phyloP scores from a whole-genome alignment of 2,797 vertebrate genomes.

The Pantherophis alleghaniensis region DNA sequence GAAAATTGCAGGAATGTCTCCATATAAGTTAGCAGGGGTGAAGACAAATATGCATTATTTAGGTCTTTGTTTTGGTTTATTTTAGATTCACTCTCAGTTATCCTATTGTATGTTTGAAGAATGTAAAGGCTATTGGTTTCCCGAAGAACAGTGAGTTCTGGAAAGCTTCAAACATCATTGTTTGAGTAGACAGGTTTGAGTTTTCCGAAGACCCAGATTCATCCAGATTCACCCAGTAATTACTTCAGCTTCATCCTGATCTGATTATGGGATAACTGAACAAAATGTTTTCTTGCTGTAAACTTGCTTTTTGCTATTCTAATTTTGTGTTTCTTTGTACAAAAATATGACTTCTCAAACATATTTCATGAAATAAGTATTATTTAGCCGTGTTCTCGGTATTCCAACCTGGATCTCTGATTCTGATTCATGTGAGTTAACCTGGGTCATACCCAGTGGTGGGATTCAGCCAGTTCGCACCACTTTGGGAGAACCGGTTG shows the following conservation, averaged over 20 bases:
- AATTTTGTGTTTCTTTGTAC: background rate
- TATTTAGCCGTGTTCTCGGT: background rate
- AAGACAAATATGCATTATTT: background rate
- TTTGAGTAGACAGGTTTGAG: background rate
- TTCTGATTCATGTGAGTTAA: background rate
- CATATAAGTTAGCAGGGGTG: background rate
- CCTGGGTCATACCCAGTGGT: background rate
- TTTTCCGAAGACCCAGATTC: background rate
- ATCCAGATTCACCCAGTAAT: background rate
- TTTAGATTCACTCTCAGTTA: background rate
- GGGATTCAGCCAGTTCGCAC: no score
- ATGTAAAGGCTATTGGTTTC: background rate
- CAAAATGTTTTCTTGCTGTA: background rate
- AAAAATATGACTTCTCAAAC: background rate
- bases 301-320: background rate
- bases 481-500: no score
- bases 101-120: background rate
- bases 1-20: background rate
- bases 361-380: background rate
- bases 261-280: background rate
- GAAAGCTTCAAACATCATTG: background rate
- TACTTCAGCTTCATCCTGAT: background rate
- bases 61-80: background rate
- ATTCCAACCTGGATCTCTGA: background rate
- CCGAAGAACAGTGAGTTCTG: background rate